These are phyloP conservation scores for Felis catus DNA, from an alignment of 2,113 vertebrate genomes.

Conservation along the genomic window F.catus_Fca126_mat1.0 CM031416.1:38429501-38430000, in stretches of 20 bases:
- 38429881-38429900: not conserved
- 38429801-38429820: not conserved
- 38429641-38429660: not conserved
- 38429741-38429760: not conserved
- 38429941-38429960: not conserved
- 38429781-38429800: not conserved
- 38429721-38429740: not conserved
- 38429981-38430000: not conserved
- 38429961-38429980: not conserved
- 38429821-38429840: not conserved
- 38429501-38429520: rapidly evolving
- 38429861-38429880: not conserved
- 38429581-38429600: too few relatives aligned
- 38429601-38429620: not conserved
- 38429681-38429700: not conserved
- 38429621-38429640: not conserved
- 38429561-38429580: not conserved
- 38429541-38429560: not conserved
- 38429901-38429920: slow-evolving; percentile 21
- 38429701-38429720: not conserved
- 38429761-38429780: not conserved
- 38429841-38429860: not conserved
- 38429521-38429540: not conserved
- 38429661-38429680: not conserved
- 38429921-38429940: slow-evolving; percentile 24